A percentile compares a stretch with the other conserved stretches of the same genome.
These are phyloP conservation scores for Poeciliopsis occidentalis DNA, from an alignment of 2,113 vertebrate species.

Conservation along the genomic window DNA sequence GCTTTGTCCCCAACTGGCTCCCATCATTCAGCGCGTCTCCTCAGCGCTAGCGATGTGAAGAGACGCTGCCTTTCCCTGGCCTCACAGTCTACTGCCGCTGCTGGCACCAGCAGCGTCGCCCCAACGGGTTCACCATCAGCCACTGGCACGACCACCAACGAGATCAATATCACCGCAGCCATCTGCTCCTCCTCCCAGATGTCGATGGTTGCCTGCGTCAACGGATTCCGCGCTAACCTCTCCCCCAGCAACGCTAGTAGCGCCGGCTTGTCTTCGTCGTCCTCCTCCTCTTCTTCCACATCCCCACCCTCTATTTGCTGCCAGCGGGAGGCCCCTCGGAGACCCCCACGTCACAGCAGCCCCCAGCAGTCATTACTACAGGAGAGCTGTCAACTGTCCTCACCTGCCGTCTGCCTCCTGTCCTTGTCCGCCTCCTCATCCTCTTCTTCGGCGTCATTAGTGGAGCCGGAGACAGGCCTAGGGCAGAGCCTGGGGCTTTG, in stretches of 20 bases:
- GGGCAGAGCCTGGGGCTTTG: conserved; percentile 73
- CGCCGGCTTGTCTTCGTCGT: conserved; percentile 77
- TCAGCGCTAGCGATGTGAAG: conserved; percentile 83
- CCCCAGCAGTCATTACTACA: conserved; percentile 77
- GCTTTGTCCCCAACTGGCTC: conserved; percentile 84
- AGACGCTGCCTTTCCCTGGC: conserved; percentile 84
- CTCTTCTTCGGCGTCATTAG: conserved; percentile 75
- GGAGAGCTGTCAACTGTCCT: conserved; percentile 84
- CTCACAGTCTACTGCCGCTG: conserved; percentile 66
- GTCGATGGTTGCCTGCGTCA: conserved; percentile 88
- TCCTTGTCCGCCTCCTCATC: conserved; percentile 77
- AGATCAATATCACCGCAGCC: conserved; percentile 86
- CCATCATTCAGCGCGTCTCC: conserved; percentile 86
- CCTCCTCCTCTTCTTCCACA: conserved; percentile 68
- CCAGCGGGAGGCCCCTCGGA: conserved; percentile 75
- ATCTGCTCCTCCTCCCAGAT: conserved; percentile 90
- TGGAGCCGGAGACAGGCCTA: conserved; percentile 79
- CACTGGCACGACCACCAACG: conserved; percentile 73
- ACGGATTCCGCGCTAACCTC: conserved; percentile 83
- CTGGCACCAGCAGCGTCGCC: conserved; percentile 61
- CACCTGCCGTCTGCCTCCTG: conserved; percentile 85
- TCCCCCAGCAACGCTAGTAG: conserved; percentile 80
- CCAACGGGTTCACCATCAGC: conserved; percentile 64
- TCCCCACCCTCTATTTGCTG: conserved; percentile 73
- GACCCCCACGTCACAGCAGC: conserved; percentile 78